phyloP scores from a whole-genome alignment of 2,888 invertebrate genomes.

The Blastobasis adustella region DNA sequence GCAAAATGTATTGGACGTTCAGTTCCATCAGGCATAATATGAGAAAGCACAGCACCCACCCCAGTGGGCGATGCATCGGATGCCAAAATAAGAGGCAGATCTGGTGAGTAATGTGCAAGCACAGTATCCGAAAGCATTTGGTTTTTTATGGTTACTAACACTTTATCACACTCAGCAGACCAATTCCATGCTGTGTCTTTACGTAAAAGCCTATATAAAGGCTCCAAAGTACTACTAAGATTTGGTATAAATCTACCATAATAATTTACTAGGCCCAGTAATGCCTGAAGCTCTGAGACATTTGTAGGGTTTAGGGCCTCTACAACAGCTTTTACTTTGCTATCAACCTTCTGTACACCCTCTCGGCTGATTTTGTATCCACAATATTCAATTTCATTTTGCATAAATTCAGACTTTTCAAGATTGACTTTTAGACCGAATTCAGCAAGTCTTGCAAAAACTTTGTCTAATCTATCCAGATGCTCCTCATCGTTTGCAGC shows the following conservation, averaged over 20 bases:
- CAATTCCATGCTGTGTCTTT: not conserved
- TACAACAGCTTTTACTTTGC: not conserved
- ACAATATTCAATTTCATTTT: conserved; percentile 2
- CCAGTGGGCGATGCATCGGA: conserved; percentile 8
- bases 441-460: not conserved
- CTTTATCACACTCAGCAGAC: conserved; percentile 1
- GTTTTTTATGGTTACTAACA: not conserved
- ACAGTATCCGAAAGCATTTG: conserved; percentile 1
- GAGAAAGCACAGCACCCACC: conserved; percentile 4
- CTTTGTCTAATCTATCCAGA: not conserved
- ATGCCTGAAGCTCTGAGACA: not conserved
- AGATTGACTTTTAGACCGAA: not conserved
- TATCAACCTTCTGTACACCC: not conserved
- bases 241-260: not conserved
- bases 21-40: conserved; percentile 3
- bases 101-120: not conserved
- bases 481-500: not conserved
- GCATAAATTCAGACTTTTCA: not conserved
- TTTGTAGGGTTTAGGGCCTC: not conserved
- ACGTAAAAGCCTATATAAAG: not conserved
- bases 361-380: not conserved
- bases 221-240: not conserved
- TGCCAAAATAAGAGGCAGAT: conserved; percentile 1
- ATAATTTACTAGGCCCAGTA: not conserved
- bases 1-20: conserved; percentile 4